Percentiles rank a stretch among this genome's conserved stretches.
These are phyloP conservation scores for Octonoba sinensis DNA, from an alignment of 2,888 invertebrate species.

Conservation along the genomic window DNA sequence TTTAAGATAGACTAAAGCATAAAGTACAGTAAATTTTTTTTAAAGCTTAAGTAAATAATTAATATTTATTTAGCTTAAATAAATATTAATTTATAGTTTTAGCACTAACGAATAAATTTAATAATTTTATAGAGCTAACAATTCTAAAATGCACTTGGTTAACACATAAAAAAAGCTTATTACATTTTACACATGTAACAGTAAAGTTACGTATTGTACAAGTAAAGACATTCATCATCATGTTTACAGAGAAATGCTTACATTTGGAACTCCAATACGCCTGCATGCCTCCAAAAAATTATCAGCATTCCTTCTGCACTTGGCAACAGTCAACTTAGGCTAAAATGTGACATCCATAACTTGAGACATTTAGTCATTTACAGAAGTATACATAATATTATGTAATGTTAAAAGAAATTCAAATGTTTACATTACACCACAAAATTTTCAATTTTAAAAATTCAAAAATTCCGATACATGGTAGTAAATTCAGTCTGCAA, in stretches of 20 bases:
- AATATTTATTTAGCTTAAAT: no score
- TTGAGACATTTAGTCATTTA: background rate
- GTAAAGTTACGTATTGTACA: no score
- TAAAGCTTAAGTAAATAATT: no score
- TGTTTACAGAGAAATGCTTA: conserved; percentile 73
- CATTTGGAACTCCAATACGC: conserved; percentile 94
- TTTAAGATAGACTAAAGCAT: no score
- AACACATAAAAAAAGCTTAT: no score
- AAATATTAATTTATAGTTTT: no score
- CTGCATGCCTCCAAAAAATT: conserved; percentile 95
- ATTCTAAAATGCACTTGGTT: no score
- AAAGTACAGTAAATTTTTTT: no score
- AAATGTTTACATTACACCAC: background rate
- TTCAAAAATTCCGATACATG: background rate
- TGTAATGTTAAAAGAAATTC: background rate
- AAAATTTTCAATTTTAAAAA: background rate
- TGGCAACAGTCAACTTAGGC: conserved; percentile 95
- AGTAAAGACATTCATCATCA: background rate
- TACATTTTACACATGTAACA: no score
- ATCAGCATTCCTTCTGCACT: conserved; percentile 93
- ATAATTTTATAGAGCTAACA: no score
- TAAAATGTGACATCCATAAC: conserved; percentile 73
- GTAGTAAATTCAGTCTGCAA: no score
- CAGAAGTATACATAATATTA: background rate
- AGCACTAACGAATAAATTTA: no score